phyloP scores from a whole-genome alignment of 1,140 invertebrate species.

The Sinella curviseta region DNA sequence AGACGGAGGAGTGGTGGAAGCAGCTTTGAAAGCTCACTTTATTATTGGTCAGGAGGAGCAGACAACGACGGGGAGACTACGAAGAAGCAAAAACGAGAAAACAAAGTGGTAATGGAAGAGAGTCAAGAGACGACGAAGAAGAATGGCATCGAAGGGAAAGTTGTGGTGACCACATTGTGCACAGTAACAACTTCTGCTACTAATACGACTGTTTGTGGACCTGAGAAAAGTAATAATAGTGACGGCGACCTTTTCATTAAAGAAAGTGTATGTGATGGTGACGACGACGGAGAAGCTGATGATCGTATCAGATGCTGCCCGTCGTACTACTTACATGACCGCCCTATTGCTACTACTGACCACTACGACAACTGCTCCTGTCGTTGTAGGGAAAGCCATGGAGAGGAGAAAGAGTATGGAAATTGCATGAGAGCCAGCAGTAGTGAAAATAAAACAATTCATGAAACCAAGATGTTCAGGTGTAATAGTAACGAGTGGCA shows the following conservation, averaged over 20 bases:
- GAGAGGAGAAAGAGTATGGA: neutral
- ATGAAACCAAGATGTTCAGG: neutral
- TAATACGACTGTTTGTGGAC: neutral
- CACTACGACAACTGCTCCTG: neutral
- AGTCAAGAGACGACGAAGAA: neutral
- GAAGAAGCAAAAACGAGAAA: too few species aligned
- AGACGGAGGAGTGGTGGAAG: neutral
- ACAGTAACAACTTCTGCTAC: neutral
- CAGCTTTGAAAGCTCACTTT: neutral
- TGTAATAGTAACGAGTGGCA: neutral
- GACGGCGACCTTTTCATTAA: neutral
- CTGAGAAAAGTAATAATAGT: neutral
- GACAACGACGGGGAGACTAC: neutral
- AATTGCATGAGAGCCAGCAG: neutral
- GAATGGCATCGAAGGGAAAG: neutral
- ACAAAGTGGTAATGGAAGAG: neutral
- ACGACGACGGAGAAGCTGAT: too few species aligned
- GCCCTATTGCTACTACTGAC: neutral
- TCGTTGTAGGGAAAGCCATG: neutral
- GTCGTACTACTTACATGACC: neutral
- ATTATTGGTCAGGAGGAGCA: neutral
- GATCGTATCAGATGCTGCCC: conserved; percentile 3
- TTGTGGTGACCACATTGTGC: neutral
- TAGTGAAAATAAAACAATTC: neutral
- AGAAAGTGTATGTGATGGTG: neutral